Evolutionary conservation across 2,888 invertebrate species (phyloP), one percentile per base, ranked within the genome.

Genomic region (Agapostemon virescens): DNA sequence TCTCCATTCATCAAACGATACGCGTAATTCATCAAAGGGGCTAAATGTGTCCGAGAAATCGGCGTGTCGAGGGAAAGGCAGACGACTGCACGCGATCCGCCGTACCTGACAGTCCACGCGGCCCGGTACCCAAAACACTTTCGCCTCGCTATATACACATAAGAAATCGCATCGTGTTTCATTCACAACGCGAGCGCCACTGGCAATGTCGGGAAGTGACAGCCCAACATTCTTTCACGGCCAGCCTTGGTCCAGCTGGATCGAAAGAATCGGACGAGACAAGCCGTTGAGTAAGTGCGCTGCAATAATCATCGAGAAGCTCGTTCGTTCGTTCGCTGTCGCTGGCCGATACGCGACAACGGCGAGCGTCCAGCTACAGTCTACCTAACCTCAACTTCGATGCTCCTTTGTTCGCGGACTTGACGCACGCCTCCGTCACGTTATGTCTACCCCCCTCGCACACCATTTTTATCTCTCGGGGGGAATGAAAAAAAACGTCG

Each of bases 171-270:
- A 82, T 82, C 83, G 87, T 81, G 87, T 87, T 86, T 87, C 86
- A 87, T 82, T 87, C 83, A 85, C 83, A 87, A 86, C 87, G 86
- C 84, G 87, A 87, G 86, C 87, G 86, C 87, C 86, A 87, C 87
- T 88, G 90, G 91, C 89, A 89, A 93, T 93, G 92, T 92, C 92
- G 90, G 92, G 92, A 89, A 92, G 92, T 91, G 92, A 92, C 90
- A 92, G 92, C 88, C 92, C 92, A 90, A 92, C 92, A 86, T 92
- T 92, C 90, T 92, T 92, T 89, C 92, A 92, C 89, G 92, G 92
- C 87, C 92, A 92, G 86, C 92, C 92, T 79, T 92, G 92, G 92
- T 92, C 92, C 85, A 92, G 89, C 89, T 92, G 92, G 92, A 92
- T 92, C 83, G 92, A 92, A 86, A 90, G 89, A 87, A 92, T 92